phyloP scores from a whole-genome alignment of 2,113 vertebrate genomes.

The Ochotona princeps region DNA sequence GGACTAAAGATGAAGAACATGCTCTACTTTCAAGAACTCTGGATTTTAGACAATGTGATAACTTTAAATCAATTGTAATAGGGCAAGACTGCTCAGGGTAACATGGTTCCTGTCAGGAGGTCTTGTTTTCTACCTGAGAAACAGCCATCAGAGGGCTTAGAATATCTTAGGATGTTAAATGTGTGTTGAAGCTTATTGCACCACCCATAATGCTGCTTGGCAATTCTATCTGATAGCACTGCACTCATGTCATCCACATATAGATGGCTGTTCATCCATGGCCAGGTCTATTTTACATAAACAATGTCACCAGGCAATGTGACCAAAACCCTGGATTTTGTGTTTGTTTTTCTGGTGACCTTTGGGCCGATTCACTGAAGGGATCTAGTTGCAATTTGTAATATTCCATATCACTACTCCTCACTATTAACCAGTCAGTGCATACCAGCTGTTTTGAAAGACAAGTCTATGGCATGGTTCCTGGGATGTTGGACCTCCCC shows the following conservation, averaged over 20 bases:
- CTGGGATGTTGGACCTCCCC: background rate
- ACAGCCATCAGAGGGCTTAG: background rate
- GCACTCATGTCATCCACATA: background rate
- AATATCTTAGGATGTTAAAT: background rate
- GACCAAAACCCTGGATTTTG: background rate
- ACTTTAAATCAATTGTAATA: background rate
- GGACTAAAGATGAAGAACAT: background rate
- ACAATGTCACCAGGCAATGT: background rate
- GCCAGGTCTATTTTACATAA: background rate
- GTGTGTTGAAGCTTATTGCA: background rate
- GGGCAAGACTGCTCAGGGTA: background rate
- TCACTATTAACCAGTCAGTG: background rate
- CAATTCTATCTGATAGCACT: background rate
- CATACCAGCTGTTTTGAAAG: background rate
- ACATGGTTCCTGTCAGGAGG: background rate
- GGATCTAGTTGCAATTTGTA: background rate
- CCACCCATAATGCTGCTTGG: background rate
- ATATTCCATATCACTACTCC: background rate
- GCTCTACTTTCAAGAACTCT: background rate
- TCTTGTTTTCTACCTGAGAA: background rate
- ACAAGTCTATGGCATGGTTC: background rate
- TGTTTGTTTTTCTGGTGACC: conserved; percentile 7
- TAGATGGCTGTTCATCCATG: background rate
- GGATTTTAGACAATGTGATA: background rate
- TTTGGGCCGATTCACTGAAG: background rate